Evolutionary conservation across 2,797 vertebrate genomes (phyloP).

Genomic region (Tamandua tetradactyla): DNA sequence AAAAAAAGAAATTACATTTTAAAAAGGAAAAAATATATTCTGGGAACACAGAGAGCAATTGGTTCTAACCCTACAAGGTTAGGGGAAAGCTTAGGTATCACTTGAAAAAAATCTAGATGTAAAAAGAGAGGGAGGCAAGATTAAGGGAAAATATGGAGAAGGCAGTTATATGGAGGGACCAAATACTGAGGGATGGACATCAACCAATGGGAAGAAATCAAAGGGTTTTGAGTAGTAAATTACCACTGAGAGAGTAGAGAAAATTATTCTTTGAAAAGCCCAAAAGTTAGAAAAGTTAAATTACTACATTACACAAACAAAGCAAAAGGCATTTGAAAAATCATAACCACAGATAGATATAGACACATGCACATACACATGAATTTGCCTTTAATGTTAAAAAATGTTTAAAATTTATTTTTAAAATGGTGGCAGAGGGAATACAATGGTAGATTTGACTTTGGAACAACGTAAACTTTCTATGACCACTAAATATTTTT

Average conservation of each 20-base stretch:
- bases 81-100: background rate
- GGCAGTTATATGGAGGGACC: background rate
- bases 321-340: background rate
- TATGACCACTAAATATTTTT: background rate
- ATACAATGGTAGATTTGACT: background rate
- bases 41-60: background rate
- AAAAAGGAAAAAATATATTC: background rate
- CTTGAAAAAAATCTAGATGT: background rate
- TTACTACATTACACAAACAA: background rate
- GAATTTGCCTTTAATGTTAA: background rate
- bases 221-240: background rate
- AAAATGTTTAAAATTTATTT: background rate
- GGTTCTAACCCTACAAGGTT: background rate
- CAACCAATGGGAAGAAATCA: background rate
- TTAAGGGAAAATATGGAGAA: background rate
- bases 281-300: background rate
- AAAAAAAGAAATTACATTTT: background rate
- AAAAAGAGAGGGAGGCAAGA: slow-evolving; percentile 9
- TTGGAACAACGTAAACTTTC: background rate
- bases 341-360: background rate
- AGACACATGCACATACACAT: background rate
- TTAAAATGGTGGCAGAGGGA: background rate
- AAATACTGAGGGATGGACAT: background rate
- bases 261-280: background rate
- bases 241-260: background rate